Evolutionary conservation across 2,113 vertebrate species (phyloP).

Genomic region (Zapornia atra): DNA sequence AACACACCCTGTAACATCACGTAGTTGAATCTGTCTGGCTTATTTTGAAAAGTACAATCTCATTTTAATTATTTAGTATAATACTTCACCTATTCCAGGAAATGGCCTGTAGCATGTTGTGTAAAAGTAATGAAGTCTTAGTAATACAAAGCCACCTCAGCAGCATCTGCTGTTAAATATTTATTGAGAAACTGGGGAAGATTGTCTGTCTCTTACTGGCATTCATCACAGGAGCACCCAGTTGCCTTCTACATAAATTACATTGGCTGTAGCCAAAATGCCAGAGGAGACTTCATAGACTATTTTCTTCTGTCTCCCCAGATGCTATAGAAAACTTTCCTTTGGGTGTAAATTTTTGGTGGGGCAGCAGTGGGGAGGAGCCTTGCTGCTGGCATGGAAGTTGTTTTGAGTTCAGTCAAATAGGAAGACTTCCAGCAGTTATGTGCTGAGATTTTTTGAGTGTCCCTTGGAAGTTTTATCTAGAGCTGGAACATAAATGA

Average conservation of each 20-base stretch:
- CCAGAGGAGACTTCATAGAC: background rate
- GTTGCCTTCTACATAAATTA: background rate
- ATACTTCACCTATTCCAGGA: slow-evolving; percentile 26
- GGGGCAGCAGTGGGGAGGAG: background rate
- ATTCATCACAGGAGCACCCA: background rate
- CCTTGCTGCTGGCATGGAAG: background rate
- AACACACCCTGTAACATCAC: slow-evolving; percentile 24
- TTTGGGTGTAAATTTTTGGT: background rate
- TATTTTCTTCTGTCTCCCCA: background rate
- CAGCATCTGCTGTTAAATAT: slow-evolving; percentile 43
- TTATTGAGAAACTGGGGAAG: background rate
- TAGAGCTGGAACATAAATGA: background rate
- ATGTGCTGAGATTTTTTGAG: background rate
- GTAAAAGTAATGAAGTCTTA: slow-evolving; percentile 24
- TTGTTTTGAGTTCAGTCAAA: background rate
- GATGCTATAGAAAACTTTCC: background rate
- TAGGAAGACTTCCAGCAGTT: background rate
- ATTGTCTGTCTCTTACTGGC: background rate
- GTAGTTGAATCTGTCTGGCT: slow-evolving; percentile 37
- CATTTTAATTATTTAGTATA: slow-evolving; percentile 56
- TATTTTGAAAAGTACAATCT: slow-evolving; percentile 36
- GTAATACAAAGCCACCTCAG: slow-evolving; percentile 5
- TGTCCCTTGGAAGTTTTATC: background rate
- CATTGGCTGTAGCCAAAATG: background rate
- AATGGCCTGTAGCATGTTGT: slow-evolving; percentile 31